Evolutionary conservation across 2,888 invertebrate genomes (phyloP).

Genomic region (Ommatoiulus sabulosus): DNA sequence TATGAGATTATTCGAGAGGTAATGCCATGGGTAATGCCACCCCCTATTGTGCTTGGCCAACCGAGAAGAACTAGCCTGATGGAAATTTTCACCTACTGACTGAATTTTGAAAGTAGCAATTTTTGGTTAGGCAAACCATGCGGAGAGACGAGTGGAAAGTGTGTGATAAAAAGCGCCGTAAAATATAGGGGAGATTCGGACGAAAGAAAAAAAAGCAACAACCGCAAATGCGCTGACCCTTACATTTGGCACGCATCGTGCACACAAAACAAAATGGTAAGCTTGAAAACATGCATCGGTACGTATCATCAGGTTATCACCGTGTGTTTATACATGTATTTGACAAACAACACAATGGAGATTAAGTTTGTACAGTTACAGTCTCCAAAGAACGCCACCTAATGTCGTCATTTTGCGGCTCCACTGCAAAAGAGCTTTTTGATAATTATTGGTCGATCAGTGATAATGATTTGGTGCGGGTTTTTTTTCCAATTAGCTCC

Average conservation of each 20-base stretch:
- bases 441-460: too few relatives aligned
- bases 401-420: background rate
- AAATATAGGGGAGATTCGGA: background rate
- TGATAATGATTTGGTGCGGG: too few relatives aligned
- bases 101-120: slow-evolving; percentile 10
- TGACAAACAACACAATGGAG: background rate
- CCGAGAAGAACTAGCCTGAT: slow-evolving; percentile 21
- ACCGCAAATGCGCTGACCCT: slow-evolving; percentile 14
- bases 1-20: background rate
- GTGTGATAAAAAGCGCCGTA: slow-evolving; percentile 20
- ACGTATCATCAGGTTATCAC: background rate
- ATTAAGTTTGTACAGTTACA: background rate
- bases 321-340: background rate
- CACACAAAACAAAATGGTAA: background rate
- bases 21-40: background rate
- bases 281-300: background rate
- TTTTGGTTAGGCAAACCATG: slow-evolving; percentile 2
- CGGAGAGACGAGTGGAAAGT: background rate
- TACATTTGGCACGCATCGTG: background rate
- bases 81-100: slow-evolving; percentile 34
- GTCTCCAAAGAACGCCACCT: background rate
- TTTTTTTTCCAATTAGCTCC: too few relatives aligned
- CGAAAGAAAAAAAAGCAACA: background rate
- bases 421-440: too few relatives aligned
- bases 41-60: slow-evolving; percentile 1